phyloP scores from a whole-genome alignment of 1,140 invertebrate species.

The Macrobrachium rosenbergii region DNA sequence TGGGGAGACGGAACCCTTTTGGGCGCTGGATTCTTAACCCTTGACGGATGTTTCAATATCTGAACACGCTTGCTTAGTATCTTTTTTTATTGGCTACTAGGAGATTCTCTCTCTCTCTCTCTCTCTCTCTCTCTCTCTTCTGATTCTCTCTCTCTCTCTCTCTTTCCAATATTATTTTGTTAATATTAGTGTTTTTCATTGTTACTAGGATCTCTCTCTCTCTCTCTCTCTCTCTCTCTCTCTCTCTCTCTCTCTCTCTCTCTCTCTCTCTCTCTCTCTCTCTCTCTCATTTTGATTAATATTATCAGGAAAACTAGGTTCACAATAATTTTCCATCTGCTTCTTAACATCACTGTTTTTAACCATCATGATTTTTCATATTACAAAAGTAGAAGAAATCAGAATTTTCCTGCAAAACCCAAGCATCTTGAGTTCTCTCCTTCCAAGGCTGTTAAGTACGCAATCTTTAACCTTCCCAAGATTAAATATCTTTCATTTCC shows the following conservation, averaged over 20 bases:
- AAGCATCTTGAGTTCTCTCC: no score
- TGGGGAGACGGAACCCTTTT: no score
- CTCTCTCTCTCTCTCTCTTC: not conserved
- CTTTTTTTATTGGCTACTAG: not conserved
- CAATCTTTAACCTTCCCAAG: no score
- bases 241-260: constrained; percentile 33
- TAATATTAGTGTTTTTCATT: constrained; percentile 6
- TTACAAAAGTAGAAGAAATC: no score
- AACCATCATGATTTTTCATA: no score
- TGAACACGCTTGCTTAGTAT: not conserved
- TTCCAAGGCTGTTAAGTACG: no score
- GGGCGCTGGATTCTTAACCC: not conserved
- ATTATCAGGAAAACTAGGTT: no score
- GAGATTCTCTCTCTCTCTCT: not conserved
- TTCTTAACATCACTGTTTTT: not conserved
- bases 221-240: constrained; percentile 20
- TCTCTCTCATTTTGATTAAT: not conserved
- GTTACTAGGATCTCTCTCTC: no score
- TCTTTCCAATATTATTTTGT: not conserved
- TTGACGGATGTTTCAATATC: not conserved
- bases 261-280: constrained; percentile 15
- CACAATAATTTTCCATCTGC: not conserved
- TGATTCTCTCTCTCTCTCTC: not conserved
- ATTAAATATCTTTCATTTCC: no score
- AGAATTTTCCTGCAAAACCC: no score